Evolutionary conservation across 2,888 invertebrate species (phyloP).

Genomic region (Steromphala cineraria): DNA sequence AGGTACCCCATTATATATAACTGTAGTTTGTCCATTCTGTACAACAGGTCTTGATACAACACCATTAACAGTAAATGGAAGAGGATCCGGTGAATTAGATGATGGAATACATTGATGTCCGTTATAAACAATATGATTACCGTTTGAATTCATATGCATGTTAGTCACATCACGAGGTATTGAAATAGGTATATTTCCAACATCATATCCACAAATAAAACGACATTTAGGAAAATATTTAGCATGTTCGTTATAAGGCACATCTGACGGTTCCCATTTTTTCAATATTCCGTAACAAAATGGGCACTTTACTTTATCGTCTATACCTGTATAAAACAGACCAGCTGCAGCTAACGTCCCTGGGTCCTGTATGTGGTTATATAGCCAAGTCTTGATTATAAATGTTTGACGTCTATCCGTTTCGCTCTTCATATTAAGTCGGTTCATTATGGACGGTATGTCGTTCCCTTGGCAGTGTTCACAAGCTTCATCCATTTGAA

Average conservation of each 20-base stretch:
- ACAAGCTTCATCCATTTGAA: background rate
- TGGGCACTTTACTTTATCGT: constrained; percentile 92
- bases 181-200: constrained; percentile 23
- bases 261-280: constrained; percentile 92
- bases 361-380: background rate
- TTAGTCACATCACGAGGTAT: too few relatives aligned
- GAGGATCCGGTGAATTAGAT: background rate
- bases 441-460: background rate
- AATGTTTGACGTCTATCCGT: background rate
- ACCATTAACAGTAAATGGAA: background rate
- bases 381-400: background rate
- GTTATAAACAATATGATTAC: too few relatives aligned
- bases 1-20: too few relatives aligned
- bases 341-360: constrained; percentile 88
- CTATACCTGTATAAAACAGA: constrained; percentile 85
- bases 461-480: background rate
- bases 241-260: constrained; percentile 94
- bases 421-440: background rate
- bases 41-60: too few relatives aligned
- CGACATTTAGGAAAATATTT: constrained; percentile 90
- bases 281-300: constrained; percentile 93
- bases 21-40: too few relatives aligned
- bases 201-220: constrained; percentile 78
- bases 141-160: too few relatives aligned
- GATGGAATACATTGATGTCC: background rate